phyloP scores from a whole-genome alignment of 1,140 invertebrate species.

The Listronotus oregonensis region DNA sequence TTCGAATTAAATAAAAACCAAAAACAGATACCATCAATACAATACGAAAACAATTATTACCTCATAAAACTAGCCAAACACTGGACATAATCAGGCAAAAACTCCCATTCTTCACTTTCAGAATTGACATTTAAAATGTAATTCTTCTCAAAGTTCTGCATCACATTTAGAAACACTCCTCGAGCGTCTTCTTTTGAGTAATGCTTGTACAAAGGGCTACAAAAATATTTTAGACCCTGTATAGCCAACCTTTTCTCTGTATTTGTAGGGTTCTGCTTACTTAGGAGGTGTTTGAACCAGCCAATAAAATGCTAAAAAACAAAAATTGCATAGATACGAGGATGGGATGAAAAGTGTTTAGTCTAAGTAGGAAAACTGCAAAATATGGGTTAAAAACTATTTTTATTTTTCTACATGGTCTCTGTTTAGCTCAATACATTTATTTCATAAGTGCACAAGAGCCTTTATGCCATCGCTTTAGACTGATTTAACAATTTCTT shows the following conservation, averaged over 20 bases:
- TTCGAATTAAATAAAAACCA: too few species aligned
- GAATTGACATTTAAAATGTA: slow-evolving; percentile 46
- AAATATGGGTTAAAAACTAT: too few species aligned
- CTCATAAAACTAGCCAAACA: slow-evolving; percentile 42
- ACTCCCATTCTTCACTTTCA: slow-evolving; percentile 41
- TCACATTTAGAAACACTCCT: slow-evolving; percentile 48
- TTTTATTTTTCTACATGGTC: too few species aligned
- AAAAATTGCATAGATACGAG: neutral
- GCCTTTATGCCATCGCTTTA: too few species aligned
- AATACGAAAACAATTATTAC: slow-evolving; percentile 42
- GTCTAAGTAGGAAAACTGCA: neutral
- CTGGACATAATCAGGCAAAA: slow-evolving; percentile 51
- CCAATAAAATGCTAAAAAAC: slow-evolving; percentile 38
- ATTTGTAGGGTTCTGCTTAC: slow-evolving; percentile 24
- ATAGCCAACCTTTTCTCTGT: slow-evolving; percentile 51
- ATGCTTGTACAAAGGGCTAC: slow-evolving; percentile 41
- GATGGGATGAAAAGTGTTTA: neutral
- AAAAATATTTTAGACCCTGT: slow-evolving; percentile 52
- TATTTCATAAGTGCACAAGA: too few species aligned
- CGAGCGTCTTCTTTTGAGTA: slow-evolving; percentile 40
- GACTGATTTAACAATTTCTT: too few species aligned
- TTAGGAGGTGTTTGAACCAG: slow-evolving; percentile 44
- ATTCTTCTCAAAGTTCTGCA: slow-evolving; percentile 51
- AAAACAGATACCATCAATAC: too few species aligned
- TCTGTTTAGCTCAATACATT: neutral